These are phyloP conservation scores for Melinaea menophilus DNA, from an alignment of 2,888 invertebrate species.

Conservation along the genomic window DNA sequence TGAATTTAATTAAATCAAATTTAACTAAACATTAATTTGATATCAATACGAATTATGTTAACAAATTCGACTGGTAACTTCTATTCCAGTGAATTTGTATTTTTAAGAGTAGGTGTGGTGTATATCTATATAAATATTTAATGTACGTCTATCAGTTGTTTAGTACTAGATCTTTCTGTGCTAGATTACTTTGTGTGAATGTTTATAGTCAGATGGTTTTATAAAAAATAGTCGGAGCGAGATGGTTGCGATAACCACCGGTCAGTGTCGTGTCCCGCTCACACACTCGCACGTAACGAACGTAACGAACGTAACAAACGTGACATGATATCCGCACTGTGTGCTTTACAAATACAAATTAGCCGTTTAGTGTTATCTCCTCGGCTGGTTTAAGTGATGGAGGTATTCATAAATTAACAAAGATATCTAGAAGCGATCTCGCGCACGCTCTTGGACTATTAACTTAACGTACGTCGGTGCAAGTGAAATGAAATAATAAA, in stretches of 20 bases:
- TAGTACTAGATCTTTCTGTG: too few relatives aligned
- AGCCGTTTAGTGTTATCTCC: slow-evolving; percentile 67
- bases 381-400: slow-evolving; percentile 47
- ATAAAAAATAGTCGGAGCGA: slow-evolving; percentile 38
- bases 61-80: too few relatives aligned
- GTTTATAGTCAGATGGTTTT: slow-evolving; percentile 33
- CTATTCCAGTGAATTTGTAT: too few relatives aligned
- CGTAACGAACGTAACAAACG: slow-evolving; percentile 49
- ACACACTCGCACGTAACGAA: slow-evolving; percentile 36
- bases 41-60: too few relatives aligned
- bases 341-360: slow-evolving; percentile 63
- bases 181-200: too few relatives aligned
- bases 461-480: too few relatives aligned
- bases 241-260: slow-evolving; percentile 50
- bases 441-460: too few relatives aligned
- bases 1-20: too few relatives aligned
- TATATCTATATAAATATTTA: too few relatives aligned
- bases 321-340: slow-evolving; percentile 65
- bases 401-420: slow-evolving; percentile 46
- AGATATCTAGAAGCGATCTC: slow-evolving; percentile 13
- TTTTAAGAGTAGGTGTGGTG: too few relatives aligned
- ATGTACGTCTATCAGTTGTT: too few relatives aligned
- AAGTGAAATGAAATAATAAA: background rate
- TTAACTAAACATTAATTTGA: too few relatives aligned
- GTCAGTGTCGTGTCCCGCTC: slow-evolving; percentile 45